Base-by-base conservation (phyloP, 2,888 invertebrate species). In the Myopa testacea region DNA sequence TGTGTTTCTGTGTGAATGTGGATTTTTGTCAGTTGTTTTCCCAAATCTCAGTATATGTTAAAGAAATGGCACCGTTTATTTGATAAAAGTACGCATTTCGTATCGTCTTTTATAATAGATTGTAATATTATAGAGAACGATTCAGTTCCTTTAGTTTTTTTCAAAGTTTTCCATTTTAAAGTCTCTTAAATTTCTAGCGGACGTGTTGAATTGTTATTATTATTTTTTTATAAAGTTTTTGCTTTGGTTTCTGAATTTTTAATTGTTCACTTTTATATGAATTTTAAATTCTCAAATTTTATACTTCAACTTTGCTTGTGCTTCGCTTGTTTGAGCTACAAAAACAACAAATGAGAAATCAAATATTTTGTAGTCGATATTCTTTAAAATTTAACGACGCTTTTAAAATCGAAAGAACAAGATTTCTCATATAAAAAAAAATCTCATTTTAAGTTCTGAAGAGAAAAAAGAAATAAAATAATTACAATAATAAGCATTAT, bases 121-220 rank as follows among this genome's bases (percentile, higher is more conserved):
- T 34, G 67, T 76, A 55, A 45, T 4, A 52, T 71, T 71, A 69
- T 63, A 69, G 68, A 14, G 10, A 45, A 68, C 10, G 60, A 71
- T 69, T 58, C 14, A 26, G 14, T 60, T 78, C 26, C 26, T 71
- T 70, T 62, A n/a, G 58, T 70, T 63, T 40, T 76, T 70, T 77
- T 72, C 67, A 75, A 77, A 45, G 19, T 71, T 19, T 76, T 69
- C 10, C 58, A 26, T 50, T 63, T 63, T 10, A 50, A 37, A 67
- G 16, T 75, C 40, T 69, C 75, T 75, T 75, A 75, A 69, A 69
- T 60, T 69, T 50, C 75, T 75, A 75, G 68, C 75, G 75, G 75
- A 75, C 75, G 75, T 75, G 45, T 75, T 75, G 40, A 75, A 75
- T 40, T 68, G 12, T 38, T 60, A 34, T 45, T 69, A 65, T 14